Percentiles rank a stretch among this genome's conserved stretches.
phyloP scores from a whole-genome alignment of 2,888 invertebrate genomes.

The Brachylomia viminalis region DNA sequence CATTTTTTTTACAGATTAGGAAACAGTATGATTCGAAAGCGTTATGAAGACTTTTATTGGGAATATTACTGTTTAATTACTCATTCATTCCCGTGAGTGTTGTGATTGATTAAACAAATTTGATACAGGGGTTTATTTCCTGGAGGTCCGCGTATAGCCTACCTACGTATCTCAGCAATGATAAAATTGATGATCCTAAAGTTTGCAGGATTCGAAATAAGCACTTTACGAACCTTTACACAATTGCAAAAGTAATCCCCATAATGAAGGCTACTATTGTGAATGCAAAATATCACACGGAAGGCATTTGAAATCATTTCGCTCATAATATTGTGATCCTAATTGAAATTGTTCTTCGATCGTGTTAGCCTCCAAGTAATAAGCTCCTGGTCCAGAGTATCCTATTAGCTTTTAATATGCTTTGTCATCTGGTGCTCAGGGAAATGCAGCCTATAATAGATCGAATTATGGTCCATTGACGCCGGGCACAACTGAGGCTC shows the following conservation, averaged over 20 bases:
- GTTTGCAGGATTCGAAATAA: background rate
- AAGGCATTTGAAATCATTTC: background rate
- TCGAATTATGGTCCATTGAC: background rate
- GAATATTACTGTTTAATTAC: background rate
- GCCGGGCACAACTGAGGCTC: background rate
- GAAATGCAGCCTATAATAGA: background rate
- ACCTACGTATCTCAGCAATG: background rate
- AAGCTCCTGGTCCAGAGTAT: constrained; percentile 4
- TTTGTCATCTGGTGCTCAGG: constrained; percentile 3
- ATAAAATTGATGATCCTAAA: background rate
- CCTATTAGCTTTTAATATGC: constrained; percentile 30
- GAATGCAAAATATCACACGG: background rate
- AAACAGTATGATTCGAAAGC: background rate
- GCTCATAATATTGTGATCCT: background rate
- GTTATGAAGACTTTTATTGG: background rate
- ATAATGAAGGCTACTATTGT: background rate
- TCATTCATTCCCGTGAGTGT: background rate
- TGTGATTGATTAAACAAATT: background rate
- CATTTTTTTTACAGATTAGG: background rate
- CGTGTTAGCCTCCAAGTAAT: constrained; percentile 35
- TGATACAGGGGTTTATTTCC: background rate
- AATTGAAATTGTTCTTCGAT: constrained; percentile 34
- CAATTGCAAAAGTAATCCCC: background rate
- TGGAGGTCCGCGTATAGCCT: too few species aligned
- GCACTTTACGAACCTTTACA: background rate